Evolutionary conservation across 2,113 vertebrate genomes (phyloP), one percentile per base, ranked within the genome.

Genomic region (Phaetusa simplex): DNA sequence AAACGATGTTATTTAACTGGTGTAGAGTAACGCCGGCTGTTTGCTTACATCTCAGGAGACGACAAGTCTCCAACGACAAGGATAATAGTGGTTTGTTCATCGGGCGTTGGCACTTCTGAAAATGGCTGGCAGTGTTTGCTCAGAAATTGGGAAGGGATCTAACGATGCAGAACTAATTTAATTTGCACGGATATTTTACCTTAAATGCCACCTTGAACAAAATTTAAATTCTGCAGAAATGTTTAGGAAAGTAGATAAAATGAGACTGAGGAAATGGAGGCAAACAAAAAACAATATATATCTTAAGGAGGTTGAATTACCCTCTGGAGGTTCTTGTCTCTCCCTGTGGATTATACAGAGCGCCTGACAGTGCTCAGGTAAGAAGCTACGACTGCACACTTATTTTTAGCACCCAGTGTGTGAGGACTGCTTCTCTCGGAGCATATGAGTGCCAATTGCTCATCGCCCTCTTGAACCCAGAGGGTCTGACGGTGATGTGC

Each of bases 141-240:
- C 26, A 62, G 90, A 90, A 94, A 88, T 64, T 81, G 76, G 76
- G 79, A 95, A 95, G 42, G 47, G n/a, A 92, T 86, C 42, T 94
- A 96, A 96, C 0, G 7, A 81, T 67, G 76, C 72, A 88, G 85
- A 94, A 94, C 76, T 94, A 86, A 97, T 88, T 64, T 67, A 92
- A 94, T 95, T 95, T 96, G 64, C 82, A 94, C 2, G 38, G 90
- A 78, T 90, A 67, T 90, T 93, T 96, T 92, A 95, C 93, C 82
- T 95, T 88, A 97, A 95, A 90, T 80, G 71, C 76, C 50, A 90
- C 67, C 79, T 86, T 74, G 67, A 83, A 94, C 40, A 73, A 83
- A 90, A 93, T 38, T 38, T 17, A 29, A 81, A 53, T 58, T 73
- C 74, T 81, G 67, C 32, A 61, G 71, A 83, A 71, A 62, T 34